Conservation (phyloP, 2,113 vertebrate genomes). For the Paralichthys olivaceus region DNA sequence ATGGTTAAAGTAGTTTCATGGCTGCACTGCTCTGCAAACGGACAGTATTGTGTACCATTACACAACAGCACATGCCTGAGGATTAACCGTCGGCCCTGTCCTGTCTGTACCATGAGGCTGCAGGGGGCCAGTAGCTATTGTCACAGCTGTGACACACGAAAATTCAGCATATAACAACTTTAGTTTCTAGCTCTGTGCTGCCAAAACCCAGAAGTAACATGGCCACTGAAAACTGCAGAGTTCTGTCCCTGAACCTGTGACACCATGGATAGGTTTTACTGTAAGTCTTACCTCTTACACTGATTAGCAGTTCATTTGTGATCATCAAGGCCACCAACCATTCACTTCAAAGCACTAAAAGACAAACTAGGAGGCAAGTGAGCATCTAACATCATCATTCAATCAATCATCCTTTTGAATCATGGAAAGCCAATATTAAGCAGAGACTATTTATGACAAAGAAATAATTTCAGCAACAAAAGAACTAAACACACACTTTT, state of each 20-base stretch:
- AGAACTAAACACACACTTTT: neutral
- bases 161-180: slow-evolving; percentile 40
- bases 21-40: slow-evolving; percentile 74
- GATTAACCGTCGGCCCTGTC: slow-evolving; percentile 71
- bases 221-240: neutral
- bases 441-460: neutral
- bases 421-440: neutral
- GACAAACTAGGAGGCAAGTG: neutral
- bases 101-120: slow-evolving; percentile 59
- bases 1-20: neutral
- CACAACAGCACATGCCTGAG: slow-evolving; percentile 72
- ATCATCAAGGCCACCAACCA: neutral
- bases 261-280: neutral
- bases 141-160: slow-evolving; percentile 64
- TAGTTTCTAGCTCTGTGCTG: slow-evolving; percentile 10
- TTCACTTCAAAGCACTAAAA: neutral
- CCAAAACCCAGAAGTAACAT: neutral
- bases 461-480: neutral
- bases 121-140: slow-evolving; percentile 66
- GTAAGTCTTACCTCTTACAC: neutral
- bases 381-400: neutral
- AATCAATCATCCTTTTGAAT: neutral
- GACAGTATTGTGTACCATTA: slow-evolving; percentile 75
- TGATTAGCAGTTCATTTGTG: neutral
- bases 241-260: neutral